phyloP scores from a whole-genome alignment of 2,888 invertebrate species.

The Tuberolachnus salignus region DNA sequence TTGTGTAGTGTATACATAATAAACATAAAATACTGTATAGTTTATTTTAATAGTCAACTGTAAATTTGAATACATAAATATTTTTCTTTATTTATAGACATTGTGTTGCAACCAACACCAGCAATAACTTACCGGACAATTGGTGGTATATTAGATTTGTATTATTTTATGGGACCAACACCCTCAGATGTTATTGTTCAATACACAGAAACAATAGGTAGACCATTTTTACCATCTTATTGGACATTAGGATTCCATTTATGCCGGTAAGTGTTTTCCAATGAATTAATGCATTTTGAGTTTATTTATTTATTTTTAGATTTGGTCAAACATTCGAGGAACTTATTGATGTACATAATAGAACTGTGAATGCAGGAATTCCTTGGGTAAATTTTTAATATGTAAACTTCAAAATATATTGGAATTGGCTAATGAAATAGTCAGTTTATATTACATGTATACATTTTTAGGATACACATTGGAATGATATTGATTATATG shows the following conservation, averaged over 20 bases:
- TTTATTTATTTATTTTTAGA: slow-evolving; percentile 47
- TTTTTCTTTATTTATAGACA: slow-evolving; percentile 66
- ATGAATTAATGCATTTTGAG: slow-evolving; percentile 58
- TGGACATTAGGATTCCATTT: slow-evolving; percentile 90
- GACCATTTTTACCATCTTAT: slow-evolving; percentile 82
- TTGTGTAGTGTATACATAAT: neutral
- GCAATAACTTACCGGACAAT: slow-evolving; percentile 81
- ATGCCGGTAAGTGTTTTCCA: slow-evolving; percentile 67
- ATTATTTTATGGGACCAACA: slow-evolving; percentile 77
- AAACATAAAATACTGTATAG: neutral
- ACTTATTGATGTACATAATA: slow-evolving; percentile 37
- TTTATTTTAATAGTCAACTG: slow-evolving; percentile 21
- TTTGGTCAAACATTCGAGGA: slow-evolving; percentile 40
- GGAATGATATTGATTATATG: slow-evolving; percentile 89
- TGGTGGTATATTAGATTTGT: slow-evolving; percentile 82
- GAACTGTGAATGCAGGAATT: slow-evolving; percentile 43
- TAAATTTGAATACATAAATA: no score
- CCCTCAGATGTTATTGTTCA: slow-evolving; percentile 73
- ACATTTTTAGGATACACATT: slow-evolving; percentile 73
- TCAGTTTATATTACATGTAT: neutral
- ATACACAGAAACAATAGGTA: slow-evolving; percentile 74
- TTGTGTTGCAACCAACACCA: slow-evolving; percentile 79
- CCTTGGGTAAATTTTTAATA: slow-evolving; percentile 39
- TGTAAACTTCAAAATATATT: neutral
- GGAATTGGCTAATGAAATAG: neutral